These are phyloP conservation scores for Dryobota labecula DNA, from an alignment of 2,888 invertebrate species.

Conservation along the genomic window DNA sequence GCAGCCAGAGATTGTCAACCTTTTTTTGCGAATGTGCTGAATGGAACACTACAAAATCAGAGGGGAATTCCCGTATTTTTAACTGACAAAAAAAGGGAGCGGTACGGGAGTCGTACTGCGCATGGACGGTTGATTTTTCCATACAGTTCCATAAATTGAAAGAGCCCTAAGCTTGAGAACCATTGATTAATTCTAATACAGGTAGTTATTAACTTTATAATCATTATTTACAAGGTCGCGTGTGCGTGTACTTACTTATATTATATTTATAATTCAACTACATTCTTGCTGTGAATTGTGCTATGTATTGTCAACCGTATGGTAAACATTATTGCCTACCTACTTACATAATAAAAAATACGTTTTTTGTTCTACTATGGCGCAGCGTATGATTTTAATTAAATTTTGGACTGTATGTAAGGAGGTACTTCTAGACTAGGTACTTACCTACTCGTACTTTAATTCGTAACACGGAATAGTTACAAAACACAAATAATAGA, in stretches of 20 bases:
- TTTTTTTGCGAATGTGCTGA: neutral
- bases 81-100: too few species aligned
- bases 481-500: neutral
- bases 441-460: neutral
- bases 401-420: neutral
- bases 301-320: neutral
- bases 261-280: neutral
- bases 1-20: constrained; percentile 18
- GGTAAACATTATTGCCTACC: neutral
- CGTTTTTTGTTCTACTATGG: neutral
- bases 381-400: neutral
- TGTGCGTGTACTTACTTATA: neutral
- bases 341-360: neutral
- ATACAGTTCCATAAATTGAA: too few species aligned
- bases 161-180: constrained; percentile 8
- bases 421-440: neutral
- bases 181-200: constrained; percentile 29
- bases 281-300: neutral
- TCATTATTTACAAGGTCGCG: constrained; percentile 46
- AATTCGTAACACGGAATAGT: neutral
- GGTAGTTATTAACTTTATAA: constrained; percentile 29
- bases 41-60: neutral
- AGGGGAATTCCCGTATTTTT: too few species aligned
- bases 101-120: too few species aligned
- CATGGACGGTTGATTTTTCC: too few species aligned